These are phyloP conservation scores for Hyposoter dolosus DNA, from an alignment of 2,888 invertebrate species.

Conservation along the genomic window DNA sequence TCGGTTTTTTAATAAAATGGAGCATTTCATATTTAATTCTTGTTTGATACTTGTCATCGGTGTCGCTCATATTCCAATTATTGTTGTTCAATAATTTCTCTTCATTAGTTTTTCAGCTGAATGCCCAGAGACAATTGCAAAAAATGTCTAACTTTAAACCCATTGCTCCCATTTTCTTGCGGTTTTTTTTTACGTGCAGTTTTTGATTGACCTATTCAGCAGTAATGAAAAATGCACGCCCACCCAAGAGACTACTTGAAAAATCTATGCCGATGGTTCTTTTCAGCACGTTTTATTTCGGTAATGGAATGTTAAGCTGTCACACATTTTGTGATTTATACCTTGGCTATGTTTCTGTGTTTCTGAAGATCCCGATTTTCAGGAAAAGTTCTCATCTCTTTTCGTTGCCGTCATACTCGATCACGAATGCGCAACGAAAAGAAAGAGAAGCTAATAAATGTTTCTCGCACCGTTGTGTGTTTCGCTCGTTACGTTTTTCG, in stretches of 20 bases:
- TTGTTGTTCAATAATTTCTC: neutral
- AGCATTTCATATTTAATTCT: neutral
- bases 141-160: neutral
- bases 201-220: neutral
- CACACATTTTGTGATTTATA: neutral
- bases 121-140: neutral
- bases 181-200: neutral
- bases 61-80: neutral
- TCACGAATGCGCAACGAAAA: neutral
- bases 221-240: neutral
- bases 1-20: neutral
- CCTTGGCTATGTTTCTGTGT: neutral
- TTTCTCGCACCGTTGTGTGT: constrained; percentile 1
- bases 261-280: neutral
- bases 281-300: neutral
- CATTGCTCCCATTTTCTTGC: neutral
- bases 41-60: neutral
- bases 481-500: constrained; percentile 20
- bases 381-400: neutral
- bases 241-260: neutral
- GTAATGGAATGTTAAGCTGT: neutral
- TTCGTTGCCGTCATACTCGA: constrained; percentile 4
- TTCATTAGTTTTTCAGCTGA: neutral
- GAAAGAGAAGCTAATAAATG: neutral
- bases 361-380: neutral